Conservation (phyloP, 2,888 invertebrate genomes). For the Microctonus aethiopoides region DNA sequence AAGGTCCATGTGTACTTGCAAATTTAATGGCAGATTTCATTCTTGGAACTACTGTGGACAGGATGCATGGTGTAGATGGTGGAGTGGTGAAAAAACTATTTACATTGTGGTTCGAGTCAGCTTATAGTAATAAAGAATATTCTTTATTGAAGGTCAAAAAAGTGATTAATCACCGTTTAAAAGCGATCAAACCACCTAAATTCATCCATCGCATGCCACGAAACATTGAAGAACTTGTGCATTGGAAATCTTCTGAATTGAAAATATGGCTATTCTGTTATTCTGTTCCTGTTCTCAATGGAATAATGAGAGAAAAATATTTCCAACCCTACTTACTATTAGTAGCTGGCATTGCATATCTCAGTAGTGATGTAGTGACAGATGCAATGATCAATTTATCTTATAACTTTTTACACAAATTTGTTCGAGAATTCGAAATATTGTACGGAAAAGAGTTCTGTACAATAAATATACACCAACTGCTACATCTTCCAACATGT, state of each 20-base stretch:
- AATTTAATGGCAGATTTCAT: too few relatives aligned
- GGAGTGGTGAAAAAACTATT: conserved; percentile 16
- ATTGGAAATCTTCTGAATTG: conserved; percentile 21
- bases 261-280: conserved; percentile 10
- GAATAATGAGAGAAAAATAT: neutral
- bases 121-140: neutral
- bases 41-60: too few relatives aligned
- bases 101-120: neutral
- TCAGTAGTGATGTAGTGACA: neutral
- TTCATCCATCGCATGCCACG: conserved; percentile 5
- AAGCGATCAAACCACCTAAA: conserved; percentile 1
- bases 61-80: too few relatives aligned
- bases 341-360: neutral
- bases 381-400: conserved; percentile 13
- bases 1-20: too few relatives aligned
- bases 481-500: conserved; percentile 33
- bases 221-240: neutral
- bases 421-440: conserved; percentile 36
- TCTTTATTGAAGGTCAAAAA: neutral
- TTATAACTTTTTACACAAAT: conserved; percentile 31
- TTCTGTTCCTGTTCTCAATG: neutral
- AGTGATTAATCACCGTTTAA: neutral
- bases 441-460: conserved; percentile 33
- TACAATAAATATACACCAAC: conserved; percentile 36
- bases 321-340: conserved; percentile 6